Base-by-base conservation (phyloP, 2,113 vertebrate genomes). In the Platichthys stellatus region DNA sequence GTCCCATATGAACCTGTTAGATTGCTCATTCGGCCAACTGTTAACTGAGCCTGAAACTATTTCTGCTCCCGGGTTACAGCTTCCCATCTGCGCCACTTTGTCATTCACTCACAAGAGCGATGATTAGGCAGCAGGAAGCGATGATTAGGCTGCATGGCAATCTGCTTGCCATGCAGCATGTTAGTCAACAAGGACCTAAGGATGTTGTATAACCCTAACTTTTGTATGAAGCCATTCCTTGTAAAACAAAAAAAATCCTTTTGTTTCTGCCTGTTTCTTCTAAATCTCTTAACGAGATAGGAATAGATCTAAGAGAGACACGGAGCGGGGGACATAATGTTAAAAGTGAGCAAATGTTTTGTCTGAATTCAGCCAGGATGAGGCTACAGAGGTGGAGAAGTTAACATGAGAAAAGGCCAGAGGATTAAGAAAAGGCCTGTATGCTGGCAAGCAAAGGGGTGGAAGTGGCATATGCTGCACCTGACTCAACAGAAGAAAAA, bases 1-100 rank as follows among this genome's bases (percentile, higher is more conserved):
- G 53, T 61, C 70, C 74, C 23, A 49, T 60, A 59, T 23, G 40
- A 77, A 88, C 60, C 58, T 20, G 73, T 71, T 73, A 62, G 63
- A 23, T 38, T 59, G 49, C 73, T 84, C 60, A 76, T 66, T 65
- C 20, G 15, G 73, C 74, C 74, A 63, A 75, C 35, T 80, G 64
- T 60, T 82, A 59, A 79, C 69, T 69, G 74, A 81, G 60, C 73
- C 60, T 24, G 47, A 69, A 81, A 74, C 71, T 45, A 47, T 73
- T 76, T 58, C 40, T 65, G 84, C 82, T 86, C 15, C 31, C 1
- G 72, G 88, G 77, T 61, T 76, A 56, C 63, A 51, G 66, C 63
- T 28, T 66, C 73, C 83, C 80, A 74, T 88, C 84, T 83, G 81
- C 58, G 49, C 38, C 40, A 23, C 73, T 71, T 47, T 38, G 28